A percentile compares a stretch with the other conserved stretches of the same genome.
Conservation (phyloP, 2,797 vertebrate genomes). For the Ctenopoma multispine region DNA sequence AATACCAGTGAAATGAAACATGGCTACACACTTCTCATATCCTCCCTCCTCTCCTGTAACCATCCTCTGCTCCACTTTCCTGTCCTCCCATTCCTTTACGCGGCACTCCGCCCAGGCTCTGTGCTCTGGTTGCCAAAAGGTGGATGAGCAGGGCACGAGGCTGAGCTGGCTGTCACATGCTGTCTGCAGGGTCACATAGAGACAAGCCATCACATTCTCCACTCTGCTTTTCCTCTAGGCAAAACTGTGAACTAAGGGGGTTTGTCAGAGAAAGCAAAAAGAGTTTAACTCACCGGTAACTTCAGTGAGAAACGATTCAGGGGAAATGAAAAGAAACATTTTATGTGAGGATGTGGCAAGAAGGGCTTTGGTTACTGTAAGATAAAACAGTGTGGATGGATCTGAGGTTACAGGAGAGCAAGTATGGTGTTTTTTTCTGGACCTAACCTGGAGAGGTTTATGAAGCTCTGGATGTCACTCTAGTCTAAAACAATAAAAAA, state of each 20-base stretch:
- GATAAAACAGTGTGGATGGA: background rate
- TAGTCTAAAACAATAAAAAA: background rate
- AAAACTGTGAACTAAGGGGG: constrained; percentile 40
- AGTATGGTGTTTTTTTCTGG: background rate
- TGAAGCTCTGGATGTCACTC: background rate
- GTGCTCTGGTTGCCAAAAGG: constrained; percentile 51
- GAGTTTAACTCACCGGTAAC: constrained; percentile 11
- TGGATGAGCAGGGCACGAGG: constrained; percentile 63
- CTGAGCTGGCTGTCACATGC: constrained; percentile 71
- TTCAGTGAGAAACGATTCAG: constrained; percentile 26
- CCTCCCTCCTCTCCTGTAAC: background rate
- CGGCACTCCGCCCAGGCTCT: constrained; percentile 8
- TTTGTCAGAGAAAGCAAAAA: constrained; percentile 48
- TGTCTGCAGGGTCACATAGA: constrained; percentile 61
- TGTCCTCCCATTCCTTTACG: constrained; percentile 7
- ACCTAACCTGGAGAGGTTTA: background rate
- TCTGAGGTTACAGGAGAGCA: background rate
- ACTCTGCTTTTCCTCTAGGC: constrained; percentile 41
- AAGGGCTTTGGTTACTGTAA: background rate
- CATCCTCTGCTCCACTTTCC: constrained; percentile 23
- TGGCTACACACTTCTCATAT: background rate
- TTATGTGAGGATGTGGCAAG: background rate
- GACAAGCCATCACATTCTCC: constrained; percentile 55
- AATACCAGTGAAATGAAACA: background rate
- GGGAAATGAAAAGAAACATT: constrained; percentile 14